Evolutionary conservation across 2,113 vertebrate genomes (phyloP), one percentile per base, ranked within the genome.

Genomic region (Perca schrenkii): DNA sequence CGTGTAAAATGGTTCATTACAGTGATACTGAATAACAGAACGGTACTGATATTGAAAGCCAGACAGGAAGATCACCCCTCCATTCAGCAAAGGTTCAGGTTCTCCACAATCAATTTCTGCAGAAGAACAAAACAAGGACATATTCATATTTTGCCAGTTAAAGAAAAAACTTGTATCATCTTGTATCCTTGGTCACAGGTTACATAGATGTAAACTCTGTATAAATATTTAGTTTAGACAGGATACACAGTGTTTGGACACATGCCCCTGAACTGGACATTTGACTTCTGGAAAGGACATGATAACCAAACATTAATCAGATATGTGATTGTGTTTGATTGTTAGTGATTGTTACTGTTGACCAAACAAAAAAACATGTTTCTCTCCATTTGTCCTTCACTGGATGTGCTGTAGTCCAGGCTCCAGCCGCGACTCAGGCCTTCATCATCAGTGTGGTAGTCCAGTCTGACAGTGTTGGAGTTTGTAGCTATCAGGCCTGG

Each of bases 111-210:
- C 91, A 69, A 94, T 88, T 79, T 95, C 95, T 96, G 73, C 40
- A 90, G 50, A 34, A 74, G 53, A 88, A 61, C 0, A 80, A 76
- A 34, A 69, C 2, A 65, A 62, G 2, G 2, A 52, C 1, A 61
- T 61, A 4, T 54, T 8, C 5, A 34, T 28, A 69, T 79, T 54
- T 7, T 34, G 6, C 34, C 34, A 34, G 34, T 34, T 6, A 34
- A 34, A 34, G 34, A 34, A 34, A 34, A 34, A 34, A 5, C 34
- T n/a, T n/a, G n/a, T n/a, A n/a, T n/a, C n/a, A 95, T 80, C 83
- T 94, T 95, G 89, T 95, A 95, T 82, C 95, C 95, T 15, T 62
- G 64, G 16, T 93, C 57, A 83, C 95, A 96, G 79, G 85, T 92
- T 25, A 95, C 91, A 49, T 69, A 88, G 54, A 96, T 94, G 77